phyloP scores from a whole-genome alignment of 2,797 vertebrate species.

The Acrocephalus scirpaceus region DNA sequence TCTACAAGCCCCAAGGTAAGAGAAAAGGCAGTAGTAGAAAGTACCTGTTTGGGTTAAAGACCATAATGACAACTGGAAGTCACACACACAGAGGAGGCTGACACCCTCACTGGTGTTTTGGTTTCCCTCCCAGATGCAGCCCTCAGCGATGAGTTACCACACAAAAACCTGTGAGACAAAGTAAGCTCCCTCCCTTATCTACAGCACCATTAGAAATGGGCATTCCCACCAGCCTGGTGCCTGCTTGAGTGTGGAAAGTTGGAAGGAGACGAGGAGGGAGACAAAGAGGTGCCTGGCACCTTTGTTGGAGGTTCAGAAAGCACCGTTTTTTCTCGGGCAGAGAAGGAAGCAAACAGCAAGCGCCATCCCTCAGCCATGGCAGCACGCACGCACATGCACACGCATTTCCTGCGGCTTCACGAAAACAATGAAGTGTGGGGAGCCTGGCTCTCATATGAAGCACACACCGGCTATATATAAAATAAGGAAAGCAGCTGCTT shows the following conservation, averaged over 20 bases:
- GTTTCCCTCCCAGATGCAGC: neutral
- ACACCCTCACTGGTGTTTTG: neutral
- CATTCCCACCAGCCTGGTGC: neutral
- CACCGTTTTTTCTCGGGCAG: neutral
- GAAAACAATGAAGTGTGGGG: conserved; percentile 31
- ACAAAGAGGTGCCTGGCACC: neutral
- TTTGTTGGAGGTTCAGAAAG: neutral
- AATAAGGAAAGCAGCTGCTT: conserved; percentile 77
- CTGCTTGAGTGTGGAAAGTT: fast-evolving
- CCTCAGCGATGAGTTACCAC: fast-evolving
- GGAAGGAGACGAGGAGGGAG: neutral
- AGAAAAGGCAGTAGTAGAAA: neutral
- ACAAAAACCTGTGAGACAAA: neutral
- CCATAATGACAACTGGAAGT: neutral
- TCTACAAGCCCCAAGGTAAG: neutral
- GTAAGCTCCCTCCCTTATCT: neutral
- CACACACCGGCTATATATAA: conserved; percentile 54
- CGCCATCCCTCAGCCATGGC: neutral
- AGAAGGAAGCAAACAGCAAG: neutral
- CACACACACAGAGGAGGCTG: neutral
- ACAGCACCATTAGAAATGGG: neutral
- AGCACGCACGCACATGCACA: conserved; percentile 31
- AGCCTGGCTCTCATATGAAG: conserved; percentile 8
- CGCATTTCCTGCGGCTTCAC: conserved; percentile 20
- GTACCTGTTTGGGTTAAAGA: neutral